Percentiles rank a stretch among this genome's conserved stretches.
phyloP scores from a whole-genome alignment of 2,797 vertebrate genomes.

The Antennarius maculatus region DNA sequence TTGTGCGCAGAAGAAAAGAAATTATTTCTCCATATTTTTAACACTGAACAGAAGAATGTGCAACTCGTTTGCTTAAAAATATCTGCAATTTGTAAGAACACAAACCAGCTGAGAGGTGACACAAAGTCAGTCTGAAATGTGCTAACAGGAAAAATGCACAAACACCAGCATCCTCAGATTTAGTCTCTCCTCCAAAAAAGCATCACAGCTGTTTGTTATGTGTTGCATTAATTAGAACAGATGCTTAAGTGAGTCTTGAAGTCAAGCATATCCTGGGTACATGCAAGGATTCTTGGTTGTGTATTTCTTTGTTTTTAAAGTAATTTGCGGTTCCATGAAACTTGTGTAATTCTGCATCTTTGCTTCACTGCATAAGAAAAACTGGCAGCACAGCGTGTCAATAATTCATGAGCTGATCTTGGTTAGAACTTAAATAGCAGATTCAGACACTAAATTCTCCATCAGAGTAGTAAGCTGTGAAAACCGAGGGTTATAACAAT shows the following conservation, averaged over 20 bases:
- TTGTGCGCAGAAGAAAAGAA: neutral
- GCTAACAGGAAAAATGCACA: conserved; percentile 9
- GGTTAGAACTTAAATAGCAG: conserved; percentile 6
- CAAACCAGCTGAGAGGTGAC: conserved; percentile 14
- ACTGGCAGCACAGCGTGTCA: conserved; percentile 2
- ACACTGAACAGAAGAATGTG: neutral
- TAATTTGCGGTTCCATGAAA: neutral
- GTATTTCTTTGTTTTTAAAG: neutral
- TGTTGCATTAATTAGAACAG: conserved; percentile 16
- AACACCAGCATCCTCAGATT: neutral
- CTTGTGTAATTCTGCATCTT: neutral
- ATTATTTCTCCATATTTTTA: neutral
- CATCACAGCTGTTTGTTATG: conserved; percentile 15
- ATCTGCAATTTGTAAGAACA: conserved; percentile 8
- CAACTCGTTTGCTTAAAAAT: conserved; percentile 11
- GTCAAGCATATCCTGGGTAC: conserved; percentile 16
- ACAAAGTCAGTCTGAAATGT: neutral
- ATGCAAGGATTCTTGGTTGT: conserved; percentile 9
- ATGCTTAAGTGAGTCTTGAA: conserved; percentile 24
- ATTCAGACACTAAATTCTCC: conserved; percentile 3
- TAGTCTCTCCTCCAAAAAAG: conserved; percentile 3
- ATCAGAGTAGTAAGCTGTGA: conserved; percentile 6
- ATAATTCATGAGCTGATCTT: conserved; percentile 5
- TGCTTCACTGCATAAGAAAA: conserved; percentile 4
- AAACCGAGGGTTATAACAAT: too few species aligned